Conservation (phyloP, 2,888 invertebrate genomes). For the Cenopis cana region DNA sequence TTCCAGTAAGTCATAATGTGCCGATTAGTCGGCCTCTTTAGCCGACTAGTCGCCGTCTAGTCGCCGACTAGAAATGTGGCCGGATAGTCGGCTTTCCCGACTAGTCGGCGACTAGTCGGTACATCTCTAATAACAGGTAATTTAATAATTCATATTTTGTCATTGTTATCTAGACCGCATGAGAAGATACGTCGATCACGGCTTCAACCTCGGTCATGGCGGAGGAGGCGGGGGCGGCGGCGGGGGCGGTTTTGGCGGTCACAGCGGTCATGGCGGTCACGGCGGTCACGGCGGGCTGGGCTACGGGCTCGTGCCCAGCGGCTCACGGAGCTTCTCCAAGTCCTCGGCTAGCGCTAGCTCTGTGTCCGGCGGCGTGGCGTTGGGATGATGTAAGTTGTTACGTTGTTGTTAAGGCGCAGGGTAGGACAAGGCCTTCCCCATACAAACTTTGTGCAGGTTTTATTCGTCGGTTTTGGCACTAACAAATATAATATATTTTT, state of each 20-base stretch:
- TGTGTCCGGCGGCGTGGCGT: constrained; percentile 48
- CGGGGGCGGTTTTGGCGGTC: constrained; percentile 38
- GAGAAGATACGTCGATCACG: constrained; percentile 50
- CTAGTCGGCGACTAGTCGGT: too few species aligned
- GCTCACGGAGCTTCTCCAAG: constrained; percentile 64
- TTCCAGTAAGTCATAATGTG: too few species aligned
- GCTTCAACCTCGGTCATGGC: constrained; percentile 47
- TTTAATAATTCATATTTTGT: neutral
- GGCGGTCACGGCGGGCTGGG: constrained; percentile 48
- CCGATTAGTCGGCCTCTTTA: too few species aligned
- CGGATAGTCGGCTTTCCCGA: too few species aligned
- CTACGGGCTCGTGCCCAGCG: constrained; percentile 44
- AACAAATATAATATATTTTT: too few species aligned
- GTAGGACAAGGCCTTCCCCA: too few species aligned
- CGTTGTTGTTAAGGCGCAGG: too few species aligned
- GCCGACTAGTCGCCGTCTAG: too few species aligned
- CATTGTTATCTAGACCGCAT: constrained; percentile 19
- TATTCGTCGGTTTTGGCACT: too few species aligned
- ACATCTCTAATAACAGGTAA: too few species aligned
- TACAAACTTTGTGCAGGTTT: too few species aligned
- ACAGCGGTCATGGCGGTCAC: constrained; percentile 38
- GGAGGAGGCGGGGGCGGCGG: constrained; percentile 52
- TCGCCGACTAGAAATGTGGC: too few species aligned
- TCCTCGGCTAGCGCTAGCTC: constrained; percentile 68
- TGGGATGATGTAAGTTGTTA: constrained; percentile 16